A percentile compares a stretch with the other conserved stretches of the same genome.
Conservation (phyloP, 2,797 vertebrate genomes). For the Pitangus sulphuratus region DNA sequence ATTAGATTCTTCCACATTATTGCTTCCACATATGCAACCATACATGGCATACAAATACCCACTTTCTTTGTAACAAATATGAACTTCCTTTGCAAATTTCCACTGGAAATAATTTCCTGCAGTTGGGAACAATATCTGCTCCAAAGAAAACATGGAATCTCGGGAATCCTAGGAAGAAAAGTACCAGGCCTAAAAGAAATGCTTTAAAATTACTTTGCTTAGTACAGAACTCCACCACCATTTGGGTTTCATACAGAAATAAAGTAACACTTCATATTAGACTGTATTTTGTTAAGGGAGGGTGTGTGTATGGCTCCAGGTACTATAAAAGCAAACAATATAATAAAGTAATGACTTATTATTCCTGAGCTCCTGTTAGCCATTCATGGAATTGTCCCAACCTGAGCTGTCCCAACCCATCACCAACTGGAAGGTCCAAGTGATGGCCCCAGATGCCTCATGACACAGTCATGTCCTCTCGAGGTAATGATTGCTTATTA, state of each 20-base stretch:
- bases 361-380: neutral
- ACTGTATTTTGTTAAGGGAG: neutral
- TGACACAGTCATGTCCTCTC: neutral
- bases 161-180: neutral
- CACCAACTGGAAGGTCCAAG: neutral
- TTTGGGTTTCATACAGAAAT: neutral
- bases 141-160: neutral
- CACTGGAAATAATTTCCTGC: neutral
- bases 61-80: neutral
- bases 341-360: neutral
- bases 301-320: neutral
- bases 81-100: neutral
- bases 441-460: neutral
- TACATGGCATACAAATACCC: neutral
- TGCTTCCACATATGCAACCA: neutral
- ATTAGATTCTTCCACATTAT: conserved; percentile 13
- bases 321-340: neutral
- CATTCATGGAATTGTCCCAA: neutral
- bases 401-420: too few relatives aligned
- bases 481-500: neutral
- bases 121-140: neutral
- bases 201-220: neutral
- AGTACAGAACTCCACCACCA: neutral
- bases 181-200: neutral
- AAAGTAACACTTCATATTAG: neutral